Conservation (phyloP, 2,888 invertebrate species). For the Eulithis testata region DNA sequence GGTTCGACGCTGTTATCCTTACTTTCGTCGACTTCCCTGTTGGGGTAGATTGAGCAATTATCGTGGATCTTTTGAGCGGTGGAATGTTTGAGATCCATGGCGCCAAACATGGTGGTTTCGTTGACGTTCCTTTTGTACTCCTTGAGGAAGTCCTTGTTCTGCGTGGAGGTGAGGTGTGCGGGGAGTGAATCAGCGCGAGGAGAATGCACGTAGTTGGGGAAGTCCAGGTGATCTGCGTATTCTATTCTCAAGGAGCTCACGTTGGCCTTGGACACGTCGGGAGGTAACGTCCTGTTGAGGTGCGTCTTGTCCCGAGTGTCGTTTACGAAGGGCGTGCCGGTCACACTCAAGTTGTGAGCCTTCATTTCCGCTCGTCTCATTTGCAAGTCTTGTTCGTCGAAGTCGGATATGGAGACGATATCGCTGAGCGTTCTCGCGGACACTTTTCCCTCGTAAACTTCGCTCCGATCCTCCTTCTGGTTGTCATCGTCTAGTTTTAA, state of each 20-base stretch:
- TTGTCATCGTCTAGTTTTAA: slow-evolving; percentile 85
- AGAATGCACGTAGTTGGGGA: slow-evolving; percentile 51
- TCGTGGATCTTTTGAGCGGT: slow-evolving; percentile 69
- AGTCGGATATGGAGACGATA: slow-evolving; percentile 89
- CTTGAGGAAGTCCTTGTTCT: slow-evolving; percentile 61
- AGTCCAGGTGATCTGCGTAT: slow-evolving; percentile 63
- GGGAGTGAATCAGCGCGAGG: slow-evolving; percentile 76
- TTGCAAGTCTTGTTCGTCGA: slow-evolving; percentile 86
- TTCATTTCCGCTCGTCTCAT: slow-evolving; percentile 79
- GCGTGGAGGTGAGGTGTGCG: slow-evolving; percentile 72
- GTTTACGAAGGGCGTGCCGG: slow-evolving; percentile 52
- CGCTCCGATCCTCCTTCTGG: slow-evolving; percentile 75
- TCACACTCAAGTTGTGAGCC: slow-evolving; percentile 60
- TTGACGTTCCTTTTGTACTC: slow-evolving; percentile 74
- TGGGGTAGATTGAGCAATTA: slow-evolving; percentile 80
- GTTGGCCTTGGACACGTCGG: slow-evolving; percentile 63
- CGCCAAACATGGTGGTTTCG: slow-evolving; percentile 74
- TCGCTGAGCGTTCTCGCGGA: slow-evolving; percentile 89
- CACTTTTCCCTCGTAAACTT: slow-evolving; percentile 80
- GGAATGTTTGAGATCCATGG: slow-evolving; percentile 59
- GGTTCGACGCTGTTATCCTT: slow-evolving; percentile 74
- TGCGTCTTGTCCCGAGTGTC: slow-evolving; percentile 56
- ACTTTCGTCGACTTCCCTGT: slow-evolving; percentile 69
- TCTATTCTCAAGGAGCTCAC: slow-evolving; percentile 74
- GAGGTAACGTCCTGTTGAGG: slow-evolving; percentile 65